These are phyloP conservation scores for Ifrita kowaldi DNA, from an alignment of 2,113 vertebrate species.

Conservation along the genomic window DNA sequence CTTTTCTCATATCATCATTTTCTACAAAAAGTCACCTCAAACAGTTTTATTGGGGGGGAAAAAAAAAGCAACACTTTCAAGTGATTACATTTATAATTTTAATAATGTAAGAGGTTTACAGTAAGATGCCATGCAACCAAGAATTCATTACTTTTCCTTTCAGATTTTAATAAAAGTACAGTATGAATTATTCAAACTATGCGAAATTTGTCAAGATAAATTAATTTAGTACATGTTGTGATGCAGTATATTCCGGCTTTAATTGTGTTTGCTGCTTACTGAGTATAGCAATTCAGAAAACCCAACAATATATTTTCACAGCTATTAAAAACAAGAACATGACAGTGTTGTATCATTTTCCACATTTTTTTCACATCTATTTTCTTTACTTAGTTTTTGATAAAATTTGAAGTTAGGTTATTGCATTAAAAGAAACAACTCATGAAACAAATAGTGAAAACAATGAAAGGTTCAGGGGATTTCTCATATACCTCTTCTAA, in stretches of 20 bases:
- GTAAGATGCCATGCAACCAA: background rate
- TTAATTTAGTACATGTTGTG: slow-evolving; percentile 28
- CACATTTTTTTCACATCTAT: background rate
- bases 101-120: slow-evolving; percentile 51
- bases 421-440: background rate
- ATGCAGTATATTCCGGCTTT: slow-evolving; percentile 20
- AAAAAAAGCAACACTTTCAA: background rate
- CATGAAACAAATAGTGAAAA: background rate
- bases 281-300: background rate
- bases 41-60: background rate
- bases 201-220: slow-evolving; percentile 39
- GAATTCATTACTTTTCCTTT: slow-evolving; percentile 39
- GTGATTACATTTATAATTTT: slow-evolving; percentile 62
- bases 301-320: background rate
- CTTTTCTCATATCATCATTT: background rate
- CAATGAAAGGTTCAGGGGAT: background rate
- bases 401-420: background rate
- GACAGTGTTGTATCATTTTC: background rate
- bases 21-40: background rate
- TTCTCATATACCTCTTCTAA: background rate
- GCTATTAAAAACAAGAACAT: background rate
- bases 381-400: background rate
- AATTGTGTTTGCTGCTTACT: slow-evolving; percentile 26
- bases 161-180: slow-evolving; percentile 46
- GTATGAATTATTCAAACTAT: slow-evolving; percentile 58